Conservation (phyloP, 2,888 invertebrate genomes). For the Hydrotaea cyrtoneurina region DNA sequence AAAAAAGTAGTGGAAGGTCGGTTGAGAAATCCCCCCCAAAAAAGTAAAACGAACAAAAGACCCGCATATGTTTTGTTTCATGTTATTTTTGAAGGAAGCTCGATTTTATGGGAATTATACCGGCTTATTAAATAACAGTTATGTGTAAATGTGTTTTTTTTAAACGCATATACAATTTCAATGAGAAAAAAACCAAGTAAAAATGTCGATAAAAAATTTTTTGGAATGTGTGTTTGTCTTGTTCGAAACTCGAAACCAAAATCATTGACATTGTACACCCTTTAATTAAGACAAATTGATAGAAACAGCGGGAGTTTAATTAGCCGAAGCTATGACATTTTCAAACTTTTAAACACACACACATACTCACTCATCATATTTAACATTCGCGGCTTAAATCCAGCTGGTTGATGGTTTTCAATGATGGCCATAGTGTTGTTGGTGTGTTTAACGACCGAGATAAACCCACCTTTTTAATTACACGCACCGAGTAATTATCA, state of each 20-base stretch:
- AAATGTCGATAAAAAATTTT: background rate
- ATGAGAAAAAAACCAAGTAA: background rate
- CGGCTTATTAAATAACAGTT: constrained; percentile 55
- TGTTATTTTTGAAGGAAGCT: constrained; percentile 27
- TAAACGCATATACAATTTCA: no score
- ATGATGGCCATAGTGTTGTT: background rate
- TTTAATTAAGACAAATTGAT: constrained; percentile 57
- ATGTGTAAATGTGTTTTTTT: background rate
- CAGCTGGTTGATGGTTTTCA: background rate
- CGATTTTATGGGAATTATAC: constrained; percentile 38
- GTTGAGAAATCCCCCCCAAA: constrained; percentile 2
- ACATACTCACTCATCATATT: no score
- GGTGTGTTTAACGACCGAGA: background rate
- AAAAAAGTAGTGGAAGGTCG: constrained; percentile 39
- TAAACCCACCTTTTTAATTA: constrained; percentile 24
- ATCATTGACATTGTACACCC: constrained; percentile 51
- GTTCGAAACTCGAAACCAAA: background rate
- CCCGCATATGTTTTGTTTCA: constrained; percentile 58
- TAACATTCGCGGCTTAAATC: background rate
- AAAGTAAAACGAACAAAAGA: constrained; percentile 13
- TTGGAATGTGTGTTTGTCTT: constrained; percentile 25
- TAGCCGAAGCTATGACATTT: constrained; percentile 24
- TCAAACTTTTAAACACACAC: background rate
- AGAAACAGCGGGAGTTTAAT: constrained; percentile 55
- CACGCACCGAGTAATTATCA: background rate